Evolutionary conservation across 2,888 invertebrate species (phyloP), one percentile per base, ranked within the genome.

Genomic region (Eristalinus aeneus): DNA sequence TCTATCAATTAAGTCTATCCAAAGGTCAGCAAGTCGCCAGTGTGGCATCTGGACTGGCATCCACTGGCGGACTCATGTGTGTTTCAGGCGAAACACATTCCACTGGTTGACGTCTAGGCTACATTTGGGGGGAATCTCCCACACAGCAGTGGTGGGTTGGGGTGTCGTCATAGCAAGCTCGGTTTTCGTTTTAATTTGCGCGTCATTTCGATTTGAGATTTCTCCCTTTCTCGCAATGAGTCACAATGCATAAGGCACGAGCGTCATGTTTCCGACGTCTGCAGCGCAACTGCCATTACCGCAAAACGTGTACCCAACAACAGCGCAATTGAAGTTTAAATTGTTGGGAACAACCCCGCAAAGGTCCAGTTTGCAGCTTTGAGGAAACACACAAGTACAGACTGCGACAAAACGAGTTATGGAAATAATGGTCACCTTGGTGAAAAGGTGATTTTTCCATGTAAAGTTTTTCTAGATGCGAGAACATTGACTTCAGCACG

Each of bases 21-120:
- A 79, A 79, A 84, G 79, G 74, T 79, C 71, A 83, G 31, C 36
- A 5, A 46, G 39, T n/a, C 39, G 39, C 39, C n/a, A 46, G 39
- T n/a, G 8, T n/a, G 5, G 46, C 1, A 46, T 16, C 46, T 16
- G 8, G 16, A 46, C 16, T 46, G 16, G 8, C 46, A 16, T 46
- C 46, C n/a, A 16, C 46, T 46, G 16, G 1, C 8, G 16, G 16
- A 46, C 16, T 16, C 16, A 9, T 8, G 46, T 8, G 2, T 46
- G 27, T 46, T 46, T 46, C 46, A 16, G 16, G 1, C 8, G 16
- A 16, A 46, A 16, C 16, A n/a, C 16, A 46, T 46, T 46, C 46
- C 46, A 46, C 16, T 46, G 46, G 46, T 46, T 46, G 46, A 46
- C 46, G 46, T 46, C 46, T 46, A 16, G 46, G 8, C 6, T 46